Percentiles rank a stretch among this genome's conserved stretches.
phyloP scores from a whole-genome alignment of 2,113 vertebrate species.

The Climacteris rufus region DNA sequence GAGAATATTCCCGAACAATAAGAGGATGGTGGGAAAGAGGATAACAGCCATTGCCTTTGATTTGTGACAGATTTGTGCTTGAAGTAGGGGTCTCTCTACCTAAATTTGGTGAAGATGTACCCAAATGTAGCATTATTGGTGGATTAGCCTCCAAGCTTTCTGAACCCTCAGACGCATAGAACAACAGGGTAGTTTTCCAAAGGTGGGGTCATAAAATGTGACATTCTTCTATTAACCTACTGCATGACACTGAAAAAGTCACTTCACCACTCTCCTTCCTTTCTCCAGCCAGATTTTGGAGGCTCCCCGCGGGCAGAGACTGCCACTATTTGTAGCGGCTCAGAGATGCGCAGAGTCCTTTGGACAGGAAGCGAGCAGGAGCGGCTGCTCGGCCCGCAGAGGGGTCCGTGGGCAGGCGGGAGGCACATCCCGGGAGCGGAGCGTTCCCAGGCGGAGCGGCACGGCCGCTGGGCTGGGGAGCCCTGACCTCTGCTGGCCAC shows the following conservation, averaged over 20 bases:
- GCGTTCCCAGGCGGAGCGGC: too few relatives aligned
- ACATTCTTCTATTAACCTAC: background rate
- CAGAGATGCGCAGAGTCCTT: too few relatives aligned
- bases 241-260: background rate
- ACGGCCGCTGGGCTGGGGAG: too few relatives aligned
- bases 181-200: background rate
- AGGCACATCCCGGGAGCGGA: accelerated
- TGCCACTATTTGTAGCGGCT: background rate
- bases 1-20: background rate
- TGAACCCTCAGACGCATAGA: background rate
- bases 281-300: background rate
- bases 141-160: background rate
- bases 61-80: background rate
- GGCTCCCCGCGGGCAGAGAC: accelerated
- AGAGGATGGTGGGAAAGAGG: background rate
- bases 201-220: background rate
- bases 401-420: accelerated
- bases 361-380: accelerated
- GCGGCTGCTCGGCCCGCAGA: background rate
- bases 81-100: background rate
- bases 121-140: background rate
- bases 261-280: background rate
- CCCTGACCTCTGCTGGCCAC: conserved; percentile 3
- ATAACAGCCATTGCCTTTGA: background rate
- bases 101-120: background rate